phyloP scores from a whole-genome alignment of 2,888 invertebrate genomes.

The Lithophane leautieri region DNA sequence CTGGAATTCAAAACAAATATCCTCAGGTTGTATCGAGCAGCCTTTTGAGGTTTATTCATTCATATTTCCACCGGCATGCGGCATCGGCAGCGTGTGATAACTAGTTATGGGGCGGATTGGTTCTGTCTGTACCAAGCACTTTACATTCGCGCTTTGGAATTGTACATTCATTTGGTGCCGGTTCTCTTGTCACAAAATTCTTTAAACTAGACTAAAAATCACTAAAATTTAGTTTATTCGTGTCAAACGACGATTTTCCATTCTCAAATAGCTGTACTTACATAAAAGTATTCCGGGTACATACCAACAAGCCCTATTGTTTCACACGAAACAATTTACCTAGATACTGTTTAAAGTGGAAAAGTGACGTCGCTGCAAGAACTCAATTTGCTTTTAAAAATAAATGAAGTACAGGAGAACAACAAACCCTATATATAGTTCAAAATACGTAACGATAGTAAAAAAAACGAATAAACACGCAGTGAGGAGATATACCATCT shows the following conservation, averaged over 20 bases:
- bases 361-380: no score
- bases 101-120: constrained; percentile 1
- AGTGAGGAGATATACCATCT: background rate
- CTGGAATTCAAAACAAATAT: background rate
- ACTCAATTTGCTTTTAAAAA: no score
- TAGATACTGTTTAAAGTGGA: background rate
- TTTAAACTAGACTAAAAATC: no score
- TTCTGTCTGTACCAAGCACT: background rate
- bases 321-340: background rate
- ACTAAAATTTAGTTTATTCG: no score
- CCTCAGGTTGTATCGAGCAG: background rate
- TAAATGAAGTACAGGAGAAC: background rate
- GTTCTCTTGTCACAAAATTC: no score
- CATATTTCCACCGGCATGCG: background rate
- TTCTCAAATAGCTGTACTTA: background rate
- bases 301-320: background rate
- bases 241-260: no score
- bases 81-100: background rate
- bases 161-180: background rate
- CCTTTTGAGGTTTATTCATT: constrained; percentile 13
- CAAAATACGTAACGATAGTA: background rate
- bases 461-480: background rate
- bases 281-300: background rate
- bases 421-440: background rate
- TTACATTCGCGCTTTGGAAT: background rate